These are phyloP conservation scores for Eilema griseolum DNA, from an alignment of 2,888 invertebrate species.

Conservation along the genomic window DNA sequence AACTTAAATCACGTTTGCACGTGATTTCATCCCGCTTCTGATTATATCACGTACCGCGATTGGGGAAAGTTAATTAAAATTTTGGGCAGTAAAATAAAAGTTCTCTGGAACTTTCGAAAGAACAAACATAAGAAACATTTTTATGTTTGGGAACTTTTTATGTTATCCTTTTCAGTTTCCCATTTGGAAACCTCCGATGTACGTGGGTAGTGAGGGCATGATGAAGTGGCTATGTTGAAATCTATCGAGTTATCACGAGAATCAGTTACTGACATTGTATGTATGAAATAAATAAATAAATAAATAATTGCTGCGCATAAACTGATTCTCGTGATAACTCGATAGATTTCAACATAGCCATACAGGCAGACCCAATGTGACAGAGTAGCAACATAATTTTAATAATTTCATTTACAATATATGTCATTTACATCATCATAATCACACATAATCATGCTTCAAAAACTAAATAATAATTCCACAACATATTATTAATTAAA, in stretches of 20 bases:
- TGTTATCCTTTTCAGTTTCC: background rate
- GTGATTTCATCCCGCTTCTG: background rate
- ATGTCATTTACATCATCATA: no score
- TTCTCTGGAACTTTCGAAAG: background rate
- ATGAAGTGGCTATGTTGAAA: background rate
- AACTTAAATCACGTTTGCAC: background rate
- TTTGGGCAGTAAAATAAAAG: conserved; percentile 3
- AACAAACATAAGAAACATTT: background rate
- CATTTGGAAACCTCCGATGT: background rate
- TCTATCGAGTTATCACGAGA: background rate
- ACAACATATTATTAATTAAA: no score
- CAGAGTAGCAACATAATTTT: no score
- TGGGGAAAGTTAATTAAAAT: conserved; percentile 8
- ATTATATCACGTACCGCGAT: background rate
- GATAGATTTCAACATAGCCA: background rate
- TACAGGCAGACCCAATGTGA: no score
- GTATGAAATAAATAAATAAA: no score
- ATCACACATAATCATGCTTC: no score
- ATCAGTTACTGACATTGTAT: background rate
- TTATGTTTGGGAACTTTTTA: background rate
- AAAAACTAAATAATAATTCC: no score
- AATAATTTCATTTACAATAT: no score
- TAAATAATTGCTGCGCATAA: no score
- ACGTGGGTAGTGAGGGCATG: background rate
- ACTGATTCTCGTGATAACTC: background rate